Evolutionary conservation across 2,797 vertebrate species (phyloP).

Genomic region (Bryconaethiops microstoma): DNA sequence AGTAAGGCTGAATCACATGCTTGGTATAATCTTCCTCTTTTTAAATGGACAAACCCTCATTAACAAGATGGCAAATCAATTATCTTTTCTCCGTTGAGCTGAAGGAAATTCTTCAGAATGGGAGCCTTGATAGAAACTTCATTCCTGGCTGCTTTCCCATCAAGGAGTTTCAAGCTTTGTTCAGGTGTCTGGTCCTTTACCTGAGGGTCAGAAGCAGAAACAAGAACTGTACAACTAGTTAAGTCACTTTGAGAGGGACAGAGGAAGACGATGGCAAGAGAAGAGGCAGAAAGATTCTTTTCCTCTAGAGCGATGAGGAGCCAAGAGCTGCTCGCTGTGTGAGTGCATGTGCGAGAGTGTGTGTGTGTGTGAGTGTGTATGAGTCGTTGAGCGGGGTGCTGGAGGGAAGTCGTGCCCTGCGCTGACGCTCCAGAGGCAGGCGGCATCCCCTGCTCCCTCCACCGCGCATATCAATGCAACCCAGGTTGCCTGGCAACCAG

Average conservation of each 20-base stretch:
- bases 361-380: constrained; percentile 59
- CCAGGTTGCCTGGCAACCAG: constrained; percentile 86
- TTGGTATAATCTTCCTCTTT: constrained; percentile 58
- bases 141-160: background rate
- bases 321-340: constrained; percentile 15
- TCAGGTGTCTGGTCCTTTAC: background rate
- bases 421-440: constrained; percentile 70
- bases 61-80: constrained; percentile 3
- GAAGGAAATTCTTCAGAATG: background rate
- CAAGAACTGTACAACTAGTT: constrained; percentile 24
- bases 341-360: constrained; percentile 56
- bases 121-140: constrained; percentile 25
- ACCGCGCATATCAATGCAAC: constrained; percentile 85
- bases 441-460: constrained; percentile 82
- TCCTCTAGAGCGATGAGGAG: constrained; percentile 15
- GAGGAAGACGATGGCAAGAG: constrained; percentile 14
- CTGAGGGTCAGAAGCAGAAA: background rate
- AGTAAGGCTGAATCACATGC: constrained; percentile 64
- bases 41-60: constrained; percentile 38
- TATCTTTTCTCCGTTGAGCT: constrained; percentile 34
- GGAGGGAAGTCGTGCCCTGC: constrained; percentile 59
- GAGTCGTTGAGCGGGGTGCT: constrained; percentile 47
- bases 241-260: constrained; percentile 22
- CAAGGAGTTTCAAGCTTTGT: constrained; percentile 22
- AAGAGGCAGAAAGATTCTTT: constrained; percentile 16